Evolutionary conservation across 2,797 vertebrate genomes (phyloP), one percentile per base, ranked within the genome.

Genomic region (Pygocentrus nattereri): DNA sequence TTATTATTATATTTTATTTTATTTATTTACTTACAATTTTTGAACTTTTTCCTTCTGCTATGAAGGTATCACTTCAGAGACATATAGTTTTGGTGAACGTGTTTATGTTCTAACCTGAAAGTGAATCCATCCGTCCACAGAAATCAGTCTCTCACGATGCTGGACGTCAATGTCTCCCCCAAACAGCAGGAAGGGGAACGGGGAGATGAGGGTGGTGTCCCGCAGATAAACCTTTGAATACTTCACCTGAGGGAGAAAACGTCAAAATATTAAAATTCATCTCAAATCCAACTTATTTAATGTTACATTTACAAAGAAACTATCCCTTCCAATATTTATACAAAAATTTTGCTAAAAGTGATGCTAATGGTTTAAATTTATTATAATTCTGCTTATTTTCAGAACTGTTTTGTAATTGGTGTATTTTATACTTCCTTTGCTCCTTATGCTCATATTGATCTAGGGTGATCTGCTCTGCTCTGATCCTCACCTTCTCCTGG

Each of bases 101-200:
- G 30, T 21, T 6, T 2, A 2, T 1, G 50, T 50, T 16, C 90
- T 88, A 76, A 99, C 98, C 97, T 99, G 98, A 88, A 99, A 99
- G 91, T 95, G 95, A 80, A 99, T 98, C 98, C 98, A 99, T 71
- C 97, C 95, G 31, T 99, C 98, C 69, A 99, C 91, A 25, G 96
- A 95, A 77, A 99, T 93, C 81, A 99, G 97, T 23, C 96, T 95
- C 54, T 99, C 97, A 2, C 96, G 94, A 89, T 99, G 98, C 81
- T 97, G 97, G 34, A 99, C 96, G 49, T 97, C 97, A 27, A 99
- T 99, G 85, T 98, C 97, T 0, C 98, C 97, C 74, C 98, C 97
- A 70, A 99, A 99, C 78, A 99, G 95, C 87, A 99, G 92, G 91
- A 99, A 91, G n/a, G 98, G 97, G 85, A 99, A 98, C 0, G 98